A percentile compares a stretch with the other conserved stretches of the same genome.
Evolutionary conservation across 2,797 vertebrate genomes (phyloP).

Genomic region (Anguilla anguilla): DNA sequence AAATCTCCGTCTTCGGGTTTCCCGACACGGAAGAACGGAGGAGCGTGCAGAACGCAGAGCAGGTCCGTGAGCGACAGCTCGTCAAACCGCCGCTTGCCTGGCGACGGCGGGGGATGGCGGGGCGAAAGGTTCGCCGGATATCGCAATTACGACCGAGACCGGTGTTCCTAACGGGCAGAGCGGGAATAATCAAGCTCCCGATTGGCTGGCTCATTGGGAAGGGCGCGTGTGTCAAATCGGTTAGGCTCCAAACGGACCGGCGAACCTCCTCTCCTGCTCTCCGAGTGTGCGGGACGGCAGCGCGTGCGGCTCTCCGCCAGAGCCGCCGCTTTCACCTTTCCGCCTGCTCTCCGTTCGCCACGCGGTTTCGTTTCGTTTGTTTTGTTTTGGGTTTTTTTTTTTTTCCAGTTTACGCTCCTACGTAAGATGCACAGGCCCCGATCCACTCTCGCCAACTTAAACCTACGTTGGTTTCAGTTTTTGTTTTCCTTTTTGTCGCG

Average conservation of each 20-base stretch:
- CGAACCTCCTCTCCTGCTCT: slow-evolving; percentile 32
- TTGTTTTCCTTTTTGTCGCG: background rate
- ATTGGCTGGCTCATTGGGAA: slow-evolving; percentile 18
- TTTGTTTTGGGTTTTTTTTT: too few species aligned
- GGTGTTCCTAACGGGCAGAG: slow-evolving; percentile 53
- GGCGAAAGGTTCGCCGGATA: slow-evolving; percentile 48
- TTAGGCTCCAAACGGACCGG: slow-evolving; percentile 45
- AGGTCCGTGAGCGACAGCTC: slow-evolving; percentile 53
- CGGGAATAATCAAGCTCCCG: slow-evolving; percentile 52
- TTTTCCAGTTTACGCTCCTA: background rate
- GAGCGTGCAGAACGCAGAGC: slow-evolving; percentile 63
- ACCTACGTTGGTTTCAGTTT: background rate
- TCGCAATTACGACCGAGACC: slow-evolving; percentile 42
- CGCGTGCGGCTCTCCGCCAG: slow-evolving; percentile 31
- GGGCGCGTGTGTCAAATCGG: slow-evolving; percentile 44
- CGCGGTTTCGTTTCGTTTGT: too few species aligned
- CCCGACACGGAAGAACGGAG: slow-evolving; percentile 11
- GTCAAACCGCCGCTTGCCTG: slow-evolving; percentile 46
- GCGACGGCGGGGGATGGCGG: slow-evolving; percentile 49
- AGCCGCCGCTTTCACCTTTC: slow-evolving; percentile 25
- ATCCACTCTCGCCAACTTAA: background rate
- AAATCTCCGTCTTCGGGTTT: slow-evolving; percentile 34
- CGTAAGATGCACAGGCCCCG: background rate
- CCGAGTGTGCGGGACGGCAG: slow-evolving; percentile 39
- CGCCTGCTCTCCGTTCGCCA: slow-evolving; percentile 6